Conservation (phyloP, 53 echinoderm and acorn worm species). For the Pentamera pediparva region DNA sequence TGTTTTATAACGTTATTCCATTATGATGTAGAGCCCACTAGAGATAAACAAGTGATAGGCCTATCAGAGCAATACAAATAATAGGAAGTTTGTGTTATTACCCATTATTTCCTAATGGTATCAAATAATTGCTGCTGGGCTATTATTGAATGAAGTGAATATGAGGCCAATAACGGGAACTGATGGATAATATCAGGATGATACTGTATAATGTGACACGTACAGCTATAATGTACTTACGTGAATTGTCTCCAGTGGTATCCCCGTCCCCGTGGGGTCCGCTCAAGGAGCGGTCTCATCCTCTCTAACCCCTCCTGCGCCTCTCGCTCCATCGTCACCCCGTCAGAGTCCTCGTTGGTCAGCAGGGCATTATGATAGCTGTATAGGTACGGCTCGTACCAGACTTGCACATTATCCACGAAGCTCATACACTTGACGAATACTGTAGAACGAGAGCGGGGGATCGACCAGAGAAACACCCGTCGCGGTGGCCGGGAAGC, state of each 20-base stretch:
- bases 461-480: slow-evolving; percentile 39
- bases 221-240: slow-evolving; percentile 6
- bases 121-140: no score
- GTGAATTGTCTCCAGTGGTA: slow-evolving; percentile 30
- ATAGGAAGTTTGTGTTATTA: no score
- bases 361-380: slow-evolving; percentile 31
- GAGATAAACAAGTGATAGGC: no score
- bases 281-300: slow-evolving; percentile 18
- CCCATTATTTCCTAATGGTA: no score
- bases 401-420: slow-evolving; percentile 28
- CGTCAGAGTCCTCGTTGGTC: slow-evolving; percentile 2
- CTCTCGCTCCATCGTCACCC: slow-evolving; percentile 21
- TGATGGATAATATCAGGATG: no score
- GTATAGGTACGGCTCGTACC: slow-evolving; percentile 36
- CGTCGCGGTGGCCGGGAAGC: background rate
- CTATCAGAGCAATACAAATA: no score
- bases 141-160: no score
- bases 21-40: no score
- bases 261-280: slow-evolving; percentile 16
- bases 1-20: no score
- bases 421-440: slow-evolving; percentile 47
- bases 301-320: slow-evolving; percentile 5
- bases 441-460: slow-evolving; percentile 35
- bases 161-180: no score
- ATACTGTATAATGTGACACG: no score